Evolutionary conservation across 2,113 vertebrate species (phyloP), one percentile per base, ranked within the genome.

Genomic region (Cercocebus atys): DNA sequence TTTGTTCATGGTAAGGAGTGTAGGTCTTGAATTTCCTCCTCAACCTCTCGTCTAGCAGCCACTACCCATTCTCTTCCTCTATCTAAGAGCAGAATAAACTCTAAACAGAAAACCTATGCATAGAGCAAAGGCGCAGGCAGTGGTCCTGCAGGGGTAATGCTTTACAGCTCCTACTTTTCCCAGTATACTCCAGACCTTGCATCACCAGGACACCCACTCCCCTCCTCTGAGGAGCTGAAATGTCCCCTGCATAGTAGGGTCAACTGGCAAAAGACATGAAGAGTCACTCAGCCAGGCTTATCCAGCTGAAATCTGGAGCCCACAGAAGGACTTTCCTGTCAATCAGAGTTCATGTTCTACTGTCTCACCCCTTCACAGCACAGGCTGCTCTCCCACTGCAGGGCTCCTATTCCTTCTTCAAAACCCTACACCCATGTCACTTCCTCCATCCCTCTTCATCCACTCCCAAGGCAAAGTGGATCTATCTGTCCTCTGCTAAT

Each of bases 41-140:
- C 12, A 43, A 27, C 7, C 23, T 88, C 25, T 16, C 40, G 25
- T 18, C 40, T 27, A 43, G 35, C 50, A 89, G 32, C 8, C 43
- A 14, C 32, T 5, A 14, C 55, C 18, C 11, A 1, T 59, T 59
- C 18, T 85, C 57, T 59, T 57, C 52, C 50, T 82, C 66, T 79
- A 1, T 40, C n/a, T 38, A 16, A 79, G 68, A 78, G 18, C 5
- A 14, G 4, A 20, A 22, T 57, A 61, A 68, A 50, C 18, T 35
- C 25, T 32, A 14, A 75, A 8, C 14, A 4, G 64, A n/a, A 61
- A n/a, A 20, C n/a, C 13, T 32, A 3, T n/a, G 16, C 9, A 0
- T 2, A 30, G 14, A 10, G 9, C 2, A 3, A 0, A 50, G 10
- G 5, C 35, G 0, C 2, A 57, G 10, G 12, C 5, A 4, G 3